Evolutionary conservation across 2,797 vertebrate species (phyloP).

Genomic region (Pseudopleuronectes americanus): DNA sequence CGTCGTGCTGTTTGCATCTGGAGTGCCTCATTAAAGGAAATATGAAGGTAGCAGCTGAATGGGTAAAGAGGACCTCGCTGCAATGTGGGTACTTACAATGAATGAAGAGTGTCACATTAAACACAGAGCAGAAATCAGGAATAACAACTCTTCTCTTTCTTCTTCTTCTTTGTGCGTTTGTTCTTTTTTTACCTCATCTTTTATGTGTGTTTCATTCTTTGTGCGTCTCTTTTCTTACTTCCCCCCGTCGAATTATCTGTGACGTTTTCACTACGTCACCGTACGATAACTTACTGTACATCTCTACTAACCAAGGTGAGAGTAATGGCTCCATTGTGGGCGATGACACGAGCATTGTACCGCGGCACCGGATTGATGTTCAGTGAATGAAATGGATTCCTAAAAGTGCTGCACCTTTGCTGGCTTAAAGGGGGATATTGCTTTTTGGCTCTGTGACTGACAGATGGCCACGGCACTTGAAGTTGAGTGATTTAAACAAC

Average conservation of each 20-base stretch:
- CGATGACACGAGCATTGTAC: conserved; percentile 64
- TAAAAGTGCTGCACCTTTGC: conserved; percentile 56
- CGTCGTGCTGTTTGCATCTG: conserved; percentile 34
- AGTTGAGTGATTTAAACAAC: conserved; percentile 46
- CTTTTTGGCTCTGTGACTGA: conserved; percentile 65
- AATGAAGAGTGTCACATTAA: conserved; percentile 5
- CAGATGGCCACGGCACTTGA: conserved; percentile 57
- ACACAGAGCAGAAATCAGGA: conserved; percentile 3
- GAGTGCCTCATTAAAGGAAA: conserved; percentile 40
- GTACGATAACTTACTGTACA: conserved; percentile 44
- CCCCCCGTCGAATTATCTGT: conserved; percentile 15
- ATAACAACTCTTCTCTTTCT: not conserved
- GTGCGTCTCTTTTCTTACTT: conserved; percentile 13
- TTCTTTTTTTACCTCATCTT: not conserved
- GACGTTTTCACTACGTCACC: conserved; percentile 49
- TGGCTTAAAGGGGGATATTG: conserved; percentile 50
- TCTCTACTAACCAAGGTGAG: conserved; percentile 61
- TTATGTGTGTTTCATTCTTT: not conserved
- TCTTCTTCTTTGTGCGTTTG: not conserved
- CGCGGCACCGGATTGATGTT: conserved; percentile 61
- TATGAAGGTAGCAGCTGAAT: conserved; percentile 38
- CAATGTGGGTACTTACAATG: not conserved
- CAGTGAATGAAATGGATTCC: conserved; percentile 47
- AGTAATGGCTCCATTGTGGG: conserved; percentile 62
- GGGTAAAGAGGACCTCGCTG: not conserved